These are phyloP conservation scores for Tachina grossa DNA, from an alignment of 2,888 invertebrate species.

Conservation along the genomic window DNA sequence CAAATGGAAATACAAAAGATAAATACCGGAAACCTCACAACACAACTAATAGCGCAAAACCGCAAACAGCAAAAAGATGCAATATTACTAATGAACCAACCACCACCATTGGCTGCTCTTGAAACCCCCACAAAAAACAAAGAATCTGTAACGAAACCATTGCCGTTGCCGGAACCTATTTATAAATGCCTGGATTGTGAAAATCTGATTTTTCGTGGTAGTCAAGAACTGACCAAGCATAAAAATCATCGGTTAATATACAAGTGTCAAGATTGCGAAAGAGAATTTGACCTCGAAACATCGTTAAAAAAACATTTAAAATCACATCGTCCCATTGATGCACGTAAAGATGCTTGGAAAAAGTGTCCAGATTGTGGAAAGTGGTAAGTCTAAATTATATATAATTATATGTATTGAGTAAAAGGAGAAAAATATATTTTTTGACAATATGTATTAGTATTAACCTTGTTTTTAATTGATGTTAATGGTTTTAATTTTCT, in stretches of 20 bases:
- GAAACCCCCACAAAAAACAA: slow-evolving; percentile 40
- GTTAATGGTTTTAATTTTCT: no score
- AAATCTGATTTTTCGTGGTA: slow-evolving; percentile 75
- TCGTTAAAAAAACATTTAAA: slow-evolving; percentile 81
- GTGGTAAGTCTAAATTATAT: slow-evolving; percentile 76
- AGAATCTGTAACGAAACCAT: slow-evolving; percentile 27
- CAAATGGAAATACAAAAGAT: slow-evolving; percentile 45
- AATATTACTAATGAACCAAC: slow-evolving; percentile 31
- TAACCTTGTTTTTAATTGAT: background rate
- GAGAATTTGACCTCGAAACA: slow-evolving; percentile 79
- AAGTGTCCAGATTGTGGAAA: slow-evolving; percentile 83
- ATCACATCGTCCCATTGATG: slow-evolving; percentile 79
- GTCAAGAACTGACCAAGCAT: slow-evolving; percentile 76
- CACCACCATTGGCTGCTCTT: slow-evolving; percentile 63
- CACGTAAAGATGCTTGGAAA: slow-evolving; percentile 81
- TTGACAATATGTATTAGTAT: no score
- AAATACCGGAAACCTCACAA: slow-evolving; percentile 30
- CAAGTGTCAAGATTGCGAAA: slow-evolving; percentile 80
- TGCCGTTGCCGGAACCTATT: slow-evolving; percentile 69
- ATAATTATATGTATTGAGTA: no score
- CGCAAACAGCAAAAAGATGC: slow-evolving; percentile 40
- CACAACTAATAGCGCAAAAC: slow-evolving; percentile 2
- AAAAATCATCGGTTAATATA: slow-evolving; percentile 79
- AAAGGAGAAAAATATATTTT: no score
- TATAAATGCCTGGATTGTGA: slow-evolving; percentile 81